Base-by-base conservation (phyloP, 1,140 invertebrate species). In the Eubasilissa regina region DNA sequence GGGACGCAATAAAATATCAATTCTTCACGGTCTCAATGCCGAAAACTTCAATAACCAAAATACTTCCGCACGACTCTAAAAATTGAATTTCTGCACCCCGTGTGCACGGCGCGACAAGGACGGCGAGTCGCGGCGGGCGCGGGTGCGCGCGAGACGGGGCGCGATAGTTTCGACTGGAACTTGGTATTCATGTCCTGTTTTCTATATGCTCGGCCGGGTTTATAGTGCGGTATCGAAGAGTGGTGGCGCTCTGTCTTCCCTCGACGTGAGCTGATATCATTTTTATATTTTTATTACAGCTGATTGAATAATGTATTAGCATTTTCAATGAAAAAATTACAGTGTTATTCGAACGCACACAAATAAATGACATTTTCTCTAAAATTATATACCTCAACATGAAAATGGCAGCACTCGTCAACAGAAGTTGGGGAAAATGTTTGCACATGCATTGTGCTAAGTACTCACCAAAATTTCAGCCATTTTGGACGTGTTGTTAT, bases 1-100 rank as follows among this genome's bases (percentile, higher is more conserved):
- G 77, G 53, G 43, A 76, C 51, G 76, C 53, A 81, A 78, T 81
- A 81, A 81, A 81, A 81, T 81, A 81, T 78, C 76, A 78, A 81
- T 78, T 81, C 53, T 76, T 75, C 80, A 81, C 77, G 72, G 74
- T 64, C 35, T 76, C 75, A 35, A 77, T 77, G 64, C 70, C 77
- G 45, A 74, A 75, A 78, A 78, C 66, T 78, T 78, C 80, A 81
- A 81, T 81, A 81, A 75, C 76, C 80, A 81, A 81, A 81, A 81
- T 81, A 81, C 70, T 81, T 78, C 80, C 68, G 76, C 72, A 70
- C 77, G 70, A 75, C 58, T 75, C 60, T 35, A 25, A 47, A 78
- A 81, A 81, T 81, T 81, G 70, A 81, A 81, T 81, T 81, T 81
- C 66, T 78, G 53, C 55, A 43, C 77, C 75, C 72, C 80, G 15